Evolutionary conservation across 2,797 vertebrate species (phyloP).

Genomic region (Euphonia xanthogaster): DNA sequence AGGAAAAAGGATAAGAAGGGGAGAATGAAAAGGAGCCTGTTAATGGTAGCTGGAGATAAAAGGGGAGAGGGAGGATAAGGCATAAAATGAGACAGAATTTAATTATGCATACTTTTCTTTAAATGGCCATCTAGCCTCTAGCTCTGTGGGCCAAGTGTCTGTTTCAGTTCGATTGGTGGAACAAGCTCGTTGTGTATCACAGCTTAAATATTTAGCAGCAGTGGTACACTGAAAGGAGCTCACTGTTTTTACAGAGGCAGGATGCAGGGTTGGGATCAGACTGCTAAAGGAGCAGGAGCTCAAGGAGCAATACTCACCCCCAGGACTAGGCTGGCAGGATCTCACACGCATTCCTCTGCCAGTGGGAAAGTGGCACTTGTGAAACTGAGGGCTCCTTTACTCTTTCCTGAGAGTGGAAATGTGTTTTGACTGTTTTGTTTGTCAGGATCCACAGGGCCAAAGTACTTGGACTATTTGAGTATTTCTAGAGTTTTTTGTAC

Average conservation of each 20-base stretch:
- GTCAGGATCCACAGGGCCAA: not conserved
- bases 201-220: not conserved
- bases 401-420: not conserved
- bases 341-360: not conserved
- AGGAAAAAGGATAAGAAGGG: constrained; percentile 44
- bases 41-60: constrained; percentile 19
- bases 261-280: fast-evolving
- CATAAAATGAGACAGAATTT: constrained; percentile 46
- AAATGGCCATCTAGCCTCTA: constrained; percentile 18
- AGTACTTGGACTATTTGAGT: not conserved
- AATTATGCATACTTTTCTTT: constrained; percentile 45
- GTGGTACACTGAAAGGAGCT: not conserved
- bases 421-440: not conserved
- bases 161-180: constrained; percentile 29
- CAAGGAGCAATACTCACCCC: not conserved
- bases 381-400: not conserved
- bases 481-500: not conserved
- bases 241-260: not conserved
- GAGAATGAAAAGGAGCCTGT: constrained; percentile 39
- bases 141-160: not conserved
- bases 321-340: not conserved
- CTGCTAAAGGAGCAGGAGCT: not conserved
- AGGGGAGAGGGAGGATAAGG: constrained; percentile 30
- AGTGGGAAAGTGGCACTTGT: not conserved
- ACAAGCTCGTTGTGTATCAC: not conserved